These are phyloP conservation scores for Uria lomvia DNA, from an alignment of 2,113 vertebrate genomes.

Conservation along the genomic window DNA sequence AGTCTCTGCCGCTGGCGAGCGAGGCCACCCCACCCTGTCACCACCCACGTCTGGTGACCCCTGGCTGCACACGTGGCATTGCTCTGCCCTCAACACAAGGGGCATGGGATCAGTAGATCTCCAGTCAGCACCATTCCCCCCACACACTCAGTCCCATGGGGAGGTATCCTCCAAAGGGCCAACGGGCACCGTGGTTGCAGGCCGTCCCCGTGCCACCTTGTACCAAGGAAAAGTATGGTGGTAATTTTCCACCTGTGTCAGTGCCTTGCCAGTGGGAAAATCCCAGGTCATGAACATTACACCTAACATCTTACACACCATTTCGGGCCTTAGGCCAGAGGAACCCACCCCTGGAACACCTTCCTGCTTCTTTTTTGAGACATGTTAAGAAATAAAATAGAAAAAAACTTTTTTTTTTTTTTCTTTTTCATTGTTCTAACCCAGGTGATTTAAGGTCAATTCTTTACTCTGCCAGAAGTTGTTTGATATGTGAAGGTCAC, in stretches of 20 bases:
- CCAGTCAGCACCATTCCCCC: not conserved
- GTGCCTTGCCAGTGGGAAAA: not conserved
- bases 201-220: not conserved
- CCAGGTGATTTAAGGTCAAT: not conserved
- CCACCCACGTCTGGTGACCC: rapidly evolving
- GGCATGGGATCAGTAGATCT: not conserved
- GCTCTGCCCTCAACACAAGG: not conserved
- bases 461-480: not conserved
- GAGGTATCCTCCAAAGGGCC: not conserved
- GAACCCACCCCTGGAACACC: not conserved
- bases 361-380: not conserved
- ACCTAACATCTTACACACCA: not conserved
- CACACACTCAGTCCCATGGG: rapidly evolving
- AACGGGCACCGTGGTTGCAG: rapidly evolving
- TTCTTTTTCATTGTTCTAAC: not conserved
- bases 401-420: not conserved
- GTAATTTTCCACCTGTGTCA: not conserved
- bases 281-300: not conserved
- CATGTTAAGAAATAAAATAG: not conserved
- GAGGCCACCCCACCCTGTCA: too few species aligned
- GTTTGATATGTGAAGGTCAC: not conserved
- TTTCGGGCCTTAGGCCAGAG: not conserved
- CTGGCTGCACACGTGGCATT: rapidly evolving
- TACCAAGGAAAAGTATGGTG: rapidly evolving
- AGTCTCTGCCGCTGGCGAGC: not conserved